These are phyloP conservation scores for Thalassarche chlororhynchos DNA, from an alignment of 2,113 vertebrate species.

Conservation along the genomic window DNA sequence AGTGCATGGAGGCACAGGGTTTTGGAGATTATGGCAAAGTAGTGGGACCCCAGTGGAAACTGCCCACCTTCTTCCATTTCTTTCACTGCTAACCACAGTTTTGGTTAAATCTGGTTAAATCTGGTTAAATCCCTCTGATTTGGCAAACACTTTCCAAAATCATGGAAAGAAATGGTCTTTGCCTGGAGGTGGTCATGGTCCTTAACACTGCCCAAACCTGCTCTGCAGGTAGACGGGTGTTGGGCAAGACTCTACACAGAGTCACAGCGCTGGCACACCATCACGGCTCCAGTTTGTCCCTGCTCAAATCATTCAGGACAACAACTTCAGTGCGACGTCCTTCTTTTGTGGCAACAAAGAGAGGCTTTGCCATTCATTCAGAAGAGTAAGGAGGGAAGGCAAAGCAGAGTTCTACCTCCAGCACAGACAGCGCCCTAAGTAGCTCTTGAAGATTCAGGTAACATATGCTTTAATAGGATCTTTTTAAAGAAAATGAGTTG, in stretches of 20 bases:
- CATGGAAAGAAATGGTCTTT: not conserved
- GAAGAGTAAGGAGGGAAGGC: not conserved
- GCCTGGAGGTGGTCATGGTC: not conserved
- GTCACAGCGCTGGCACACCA: not conserved
- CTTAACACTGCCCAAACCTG: not conserved
- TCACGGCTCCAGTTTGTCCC: not conserved
- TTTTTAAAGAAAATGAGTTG: not conserved
- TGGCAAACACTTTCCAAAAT: not conserved
- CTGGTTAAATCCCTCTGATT: not conserved
- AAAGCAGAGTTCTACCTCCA: not conserved
- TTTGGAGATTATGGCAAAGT: not conserved
- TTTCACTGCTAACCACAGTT: not conserved
- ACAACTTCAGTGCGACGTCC: not conserved
- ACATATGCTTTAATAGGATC: not conserved
- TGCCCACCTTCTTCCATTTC: not conserved
- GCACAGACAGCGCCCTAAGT: not conserved
- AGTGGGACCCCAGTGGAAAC: not conserved
- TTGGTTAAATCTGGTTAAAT: not conserved
- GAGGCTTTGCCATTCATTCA: not conserved
- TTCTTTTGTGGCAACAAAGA: not conserved
- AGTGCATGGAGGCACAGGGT: not conserved
- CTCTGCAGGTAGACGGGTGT: not conserved
- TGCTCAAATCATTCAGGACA: not conserved
- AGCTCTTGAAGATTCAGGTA: not conserved
- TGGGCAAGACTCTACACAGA: not conserved